phyloP scores from a whole-genome alignment of 2,113 vertebrate species.

The Paralichthys olivaceus region DNA sequence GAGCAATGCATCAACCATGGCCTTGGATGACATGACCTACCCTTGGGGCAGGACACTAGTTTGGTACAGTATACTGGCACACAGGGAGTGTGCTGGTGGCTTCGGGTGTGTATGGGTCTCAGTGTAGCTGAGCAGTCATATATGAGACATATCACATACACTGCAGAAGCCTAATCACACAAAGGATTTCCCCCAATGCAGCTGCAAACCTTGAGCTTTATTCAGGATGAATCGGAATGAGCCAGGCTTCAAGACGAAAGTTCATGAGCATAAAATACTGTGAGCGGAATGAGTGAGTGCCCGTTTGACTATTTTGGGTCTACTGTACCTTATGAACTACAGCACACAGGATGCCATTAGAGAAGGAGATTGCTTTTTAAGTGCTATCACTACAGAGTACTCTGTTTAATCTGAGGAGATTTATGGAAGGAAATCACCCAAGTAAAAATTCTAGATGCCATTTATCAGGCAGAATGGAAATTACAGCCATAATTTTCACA shows the following conservation, averaged over 20 bases:
- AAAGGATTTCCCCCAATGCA: slow-evolving; percentile 3
- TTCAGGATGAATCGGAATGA: neutral
- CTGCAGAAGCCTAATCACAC: neutral
- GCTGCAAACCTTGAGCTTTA: neutral
- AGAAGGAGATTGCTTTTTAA: slow-evolving; percentile 82
- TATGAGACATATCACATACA: neutral
- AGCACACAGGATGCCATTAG: slow-evolving; percentile 68
- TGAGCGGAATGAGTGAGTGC: slow-evolving; percentile 22
- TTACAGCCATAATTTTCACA: slow-evolving; percentile 87
- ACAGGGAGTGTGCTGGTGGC: slow-evolving; percentile 42
- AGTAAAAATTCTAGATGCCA: slow-evolving; percentile 82
- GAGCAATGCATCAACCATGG: slow-evolving; percentile 69
- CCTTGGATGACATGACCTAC: slow-evolving; percentile 74
- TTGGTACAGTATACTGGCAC: slow-evolving; percentile 43
- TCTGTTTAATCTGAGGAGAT: slow-evolving; percentile 80
- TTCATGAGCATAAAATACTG: slow-evolving; percentile 39
- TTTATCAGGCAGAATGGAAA: slow-evolving; percentile 86
- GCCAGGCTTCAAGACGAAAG: slow-evolving; percentile 3
- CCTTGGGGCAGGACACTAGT: slow-evolving; percentile 69
- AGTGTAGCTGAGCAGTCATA: slow-evolving; percentile 6
- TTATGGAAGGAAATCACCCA: slow-evolving; percentile 84
- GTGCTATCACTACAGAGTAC: slow-evolving; percentile 73
- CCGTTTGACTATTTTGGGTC: slow-evolving; percentile 55
- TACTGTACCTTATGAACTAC: slow-evolving; percentile 65
- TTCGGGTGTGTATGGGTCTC: slow-evolving; percentile 14